These are phyloP conservation scores for Melikaiella ostensackeni DNA, from an alignment of 2,888 invertebrate genomes.

Conservation along the genomic window DNA sequence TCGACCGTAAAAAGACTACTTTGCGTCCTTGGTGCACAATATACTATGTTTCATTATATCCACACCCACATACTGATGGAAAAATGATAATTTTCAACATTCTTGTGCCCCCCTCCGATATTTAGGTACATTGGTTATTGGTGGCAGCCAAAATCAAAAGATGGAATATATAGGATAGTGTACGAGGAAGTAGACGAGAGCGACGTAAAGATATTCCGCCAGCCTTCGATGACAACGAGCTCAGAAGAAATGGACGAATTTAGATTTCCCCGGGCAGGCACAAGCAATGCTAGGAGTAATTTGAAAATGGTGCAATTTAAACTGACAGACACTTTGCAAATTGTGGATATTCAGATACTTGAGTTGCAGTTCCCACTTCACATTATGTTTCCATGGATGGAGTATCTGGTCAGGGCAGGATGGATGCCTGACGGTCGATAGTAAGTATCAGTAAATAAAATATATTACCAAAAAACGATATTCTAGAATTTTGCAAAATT, in stretches of 20 bases:
- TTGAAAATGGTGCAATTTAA: conserved; percentile 91
- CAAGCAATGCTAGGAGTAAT: conserved; percentile 93
- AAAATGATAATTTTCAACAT: too few relatives aligned
- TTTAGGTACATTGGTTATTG: conserved; percentile 93
- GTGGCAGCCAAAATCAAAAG: conserved; percentile 93
- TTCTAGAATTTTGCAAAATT: not conserved
- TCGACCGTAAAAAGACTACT: too few relatives aligned
- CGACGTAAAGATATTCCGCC: conserved; percentile 93
- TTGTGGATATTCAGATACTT: conserved; percentile 86
- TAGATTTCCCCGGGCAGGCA: conserved; percentile 92
- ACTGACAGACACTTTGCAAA: conserved; percentile 82
- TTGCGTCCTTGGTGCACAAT: too few relatives aligned
- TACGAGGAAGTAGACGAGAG: conserved; percentile 94
- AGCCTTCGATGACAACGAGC: conserved; percentile 89
- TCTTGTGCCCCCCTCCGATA: too few relatives aligned
- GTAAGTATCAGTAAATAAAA: too few relatives aligned
- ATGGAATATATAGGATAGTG: conserved; percentile 88
- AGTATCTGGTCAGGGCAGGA: conserved; percentile 96
- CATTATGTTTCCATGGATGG: conserved; percentile 93
- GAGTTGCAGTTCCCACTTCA: conserved; percentile 88
- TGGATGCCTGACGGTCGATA: conserved; percentile 95
- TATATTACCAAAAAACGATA: too few relatives aligned
- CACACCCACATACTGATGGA: too few relatives aligned
- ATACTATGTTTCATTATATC: too few relatives aligned
- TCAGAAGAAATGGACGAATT: conserved; percentile 91